Evolutionary conservation across 2,888 invertebrate genomes (phyloP).

Genomic region (Volucella inanis): DNA sequence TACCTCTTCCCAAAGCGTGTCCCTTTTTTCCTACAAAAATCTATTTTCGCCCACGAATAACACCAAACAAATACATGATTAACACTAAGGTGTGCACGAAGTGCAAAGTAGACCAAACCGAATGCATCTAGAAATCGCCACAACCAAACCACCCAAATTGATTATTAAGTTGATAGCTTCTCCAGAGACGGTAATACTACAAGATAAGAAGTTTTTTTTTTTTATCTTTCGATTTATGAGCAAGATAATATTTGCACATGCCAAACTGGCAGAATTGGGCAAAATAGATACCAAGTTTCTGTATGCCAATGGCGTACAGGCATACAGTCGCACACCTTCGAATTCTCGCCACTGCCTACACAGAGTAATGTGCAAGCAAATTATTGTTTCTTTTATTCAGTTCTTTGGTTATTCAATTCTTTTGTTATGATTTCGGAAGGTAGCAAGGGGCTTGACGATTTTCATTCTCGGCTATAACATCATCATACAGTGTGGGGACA

Average conservation of each 20-base stretch:
- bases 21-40: no score
- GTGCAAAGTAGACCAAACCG: not conserved
- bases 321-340: not conserved
- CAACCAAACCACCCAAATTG: not conserved
- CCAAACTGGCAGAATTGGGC: conserved; percentile 10
- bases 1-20: no score
- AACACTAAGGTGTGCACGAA: not conserved
- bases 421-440: conserved; percentile 20
- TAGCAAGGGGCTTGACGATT: not conserved
- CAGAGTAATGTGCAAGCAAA: not conserved
- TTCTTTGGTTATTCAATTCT: not conserved
- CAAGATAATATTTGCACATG: conserved; percentile 18
- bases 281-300: not conserved
- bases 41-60: no score
- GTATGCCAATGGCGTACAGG: not conserved
- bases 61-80: no score
- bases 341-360: not conserved
- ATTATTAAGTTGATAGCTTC: conserved; percentile 9
- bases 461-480: conserved; percentile 9
- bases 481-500: not conserved
- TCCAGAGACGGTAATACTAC: conserved; percentile 27
- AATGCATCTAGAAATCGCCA: conserved; percentile 14
- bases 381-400: not conserved
- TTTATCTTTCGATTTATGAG: not conserved
- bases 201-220: not conserved